Evolutionary conservation across 1,140 invertebrate species (phyloP), one percentile per base, ranked within the genome.

Genomic region (Pseudachorutes palmiensis): DNA sequence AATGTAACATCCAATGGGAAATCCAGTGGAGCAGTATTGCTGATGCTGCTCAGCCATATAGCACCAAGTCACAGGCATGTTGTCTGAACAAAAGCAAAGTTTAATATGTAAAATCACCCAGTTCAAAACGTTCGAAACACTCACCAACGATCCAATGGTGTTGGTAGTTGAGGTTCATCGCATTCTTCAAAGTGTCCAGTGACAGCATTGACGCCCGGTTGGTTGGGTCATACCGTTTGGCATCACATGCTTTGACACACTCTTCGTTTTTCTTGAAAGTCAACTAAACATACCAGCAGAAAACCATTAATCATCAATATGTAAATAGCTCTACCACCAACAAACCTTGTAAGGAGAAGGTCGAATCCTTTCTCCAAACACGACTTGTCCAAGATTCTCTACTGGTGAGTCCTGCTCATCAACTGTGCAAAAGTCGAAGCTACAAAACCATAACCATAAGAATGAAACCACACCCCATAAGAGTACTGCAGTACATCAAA

Each of bases 31-130:
- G 77, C 96, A 98, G 80, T 91, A 89, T 74, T 89, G 85, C 76
- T 85, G 82, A 67, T 82, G 85, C 77, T 86, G 84, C 70, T 92
- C 89, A 26, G 87, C 81, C 66, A 84, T 79, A 78, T 96, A 98
- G 79, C 96, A 99, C 89, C 92, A 98, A 0, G 89, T 92, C 1
- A 92, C 88, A 33, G 95, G 97, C 94, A 99, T 97, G 76, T 99
- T 99, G 80, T 99, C 89, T 83, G 67, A 72, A 67, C 69, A 62
- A 41, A 64, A n/a, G n/a, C n/a, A n/a, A n/a, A n/a, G n/a, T n/a
- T n/a, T n/a, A n/a, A n/a, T n/a, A n/a, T n/a, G n/a, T n/a, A n/a
- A n/a, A n/a, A n/a, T n/a, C n/a, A n/a, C n/a, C n/a, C n/a, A n/a
- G 62, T 30, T 24, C n/a, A 60, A 59, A 60, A 48, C 24, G 22